Conservation (phyloP, 2,797 vertebrate species). For the Parotocinclus haroldoi region DNA sequence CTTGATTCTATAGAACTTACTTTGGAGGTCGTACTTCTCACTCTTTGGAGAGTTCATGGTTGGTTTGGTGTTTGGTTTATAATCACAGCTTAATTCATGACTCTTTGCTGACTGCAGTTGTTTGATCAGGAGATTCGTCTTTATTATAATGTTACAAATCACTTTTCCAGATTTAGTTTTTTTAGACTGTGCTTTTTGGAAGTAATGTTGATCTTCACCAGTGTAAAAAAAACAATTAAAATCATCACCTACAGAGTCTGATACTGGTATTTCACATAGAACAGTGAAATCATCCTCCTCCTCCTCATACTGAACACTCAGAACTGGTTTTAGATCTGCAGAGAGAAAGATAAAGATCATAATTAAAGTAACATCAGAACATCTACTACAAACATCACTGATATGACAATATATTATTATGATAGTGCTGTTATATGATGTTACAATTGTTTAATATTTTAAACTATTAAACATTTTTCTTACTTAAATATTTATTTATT, state of each 20-base stretch:
- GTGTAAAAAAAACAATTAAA: conserved; percentile 26
- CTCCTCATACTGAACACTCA: background rate
- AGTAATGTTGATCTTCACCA: conserved; percentile 13
- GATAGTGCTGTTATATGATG: no score
- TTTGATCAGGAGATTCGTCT: conserved; percentile 20
- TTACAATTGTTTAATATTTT: no score
- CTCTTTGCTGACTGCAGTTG: conserved; percentile 20
- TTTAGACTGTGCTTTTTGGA: background rate
- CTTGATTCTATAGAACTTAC: conserved; percentile 14
- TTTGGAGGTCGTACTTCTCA: conserved; percentile 1
- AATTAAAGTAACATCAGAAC: no score
- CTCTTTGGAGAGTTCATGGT: conserved; percentile 23
- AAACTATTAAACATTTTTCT: no score
- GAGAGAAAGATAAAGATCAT: background rate
- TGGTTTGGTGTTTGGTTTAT: conserved; percentile 20
- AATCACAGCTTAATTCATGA: conserved; percentile 43
- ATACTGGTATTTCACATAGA: conserved; percentile 7
- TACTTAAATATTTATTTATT: no score
- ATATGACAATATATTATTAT: no score
- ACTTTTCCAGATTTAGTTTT: background rate
- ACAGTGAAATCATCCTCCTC: background rate
- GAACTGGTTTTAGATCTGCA: conserved; percentile 4
- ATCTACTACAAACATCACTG: no score
- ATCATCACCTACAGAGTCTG: conserved; percentile 5
- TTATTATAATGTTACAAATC: background rate